These are phyloP conservation scores for Marmota monax DNA, from an alignment of 2,113 vertebrate species.

Conservation along the genomic window DNA sequence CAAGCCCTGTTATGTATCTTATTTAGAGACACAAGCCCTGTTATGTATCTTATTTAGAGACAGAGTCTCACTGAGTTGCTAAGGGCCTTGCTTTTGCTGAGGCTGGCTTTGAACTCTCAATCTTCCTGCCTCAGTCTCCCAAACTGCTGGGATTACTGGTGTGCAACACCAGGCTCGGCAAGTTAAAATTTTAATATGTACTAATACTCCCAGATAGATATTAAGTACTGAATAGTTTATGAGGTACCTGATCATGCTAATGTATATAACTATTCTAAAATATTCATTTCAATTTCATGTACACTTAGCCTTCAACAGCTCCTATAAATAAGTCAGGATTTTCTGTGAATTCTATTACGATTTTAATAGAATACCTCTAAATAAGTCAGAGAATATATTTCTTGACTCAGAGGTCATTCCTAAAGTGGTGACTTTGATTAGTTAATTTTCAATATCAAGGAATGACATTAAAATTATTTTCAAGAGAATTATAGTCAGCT, in stretches of 20 bases:
- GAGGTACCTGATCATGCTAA: neutral
- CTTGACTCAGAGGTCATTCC: neutral
- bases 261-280: neutral
- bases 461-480: neutral
- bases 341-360: slow-evolving; percentile 10
- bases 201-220: neutral
- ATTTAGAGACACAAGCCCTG: no score
- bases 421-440: neutral
- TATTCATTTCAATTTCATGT: neutral
- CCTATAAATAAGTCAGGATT: neutral
- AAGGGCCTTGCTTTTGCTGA: no score
- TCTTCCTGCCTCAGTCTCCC: no score
- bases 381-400: slow-evolving; percentile 14
- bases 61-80: no score
- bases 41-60: no score
- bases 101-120: no score
- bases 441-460: neutral
- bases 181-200: neutral
- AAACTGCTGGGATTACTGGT: no score
- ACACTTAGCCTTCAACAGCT: neutral
- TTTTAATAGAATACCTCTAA: slow-evolving; percentile 45
- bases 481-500: neutral
- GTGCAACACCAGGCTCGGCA: no score
- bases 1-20: no score
- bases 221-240: neutral